These are phyloP conservation scores for Bacillus rossius DNA, from an alignment of 1,140 invertebrate species.

Conservation along the genomic window DNA sequence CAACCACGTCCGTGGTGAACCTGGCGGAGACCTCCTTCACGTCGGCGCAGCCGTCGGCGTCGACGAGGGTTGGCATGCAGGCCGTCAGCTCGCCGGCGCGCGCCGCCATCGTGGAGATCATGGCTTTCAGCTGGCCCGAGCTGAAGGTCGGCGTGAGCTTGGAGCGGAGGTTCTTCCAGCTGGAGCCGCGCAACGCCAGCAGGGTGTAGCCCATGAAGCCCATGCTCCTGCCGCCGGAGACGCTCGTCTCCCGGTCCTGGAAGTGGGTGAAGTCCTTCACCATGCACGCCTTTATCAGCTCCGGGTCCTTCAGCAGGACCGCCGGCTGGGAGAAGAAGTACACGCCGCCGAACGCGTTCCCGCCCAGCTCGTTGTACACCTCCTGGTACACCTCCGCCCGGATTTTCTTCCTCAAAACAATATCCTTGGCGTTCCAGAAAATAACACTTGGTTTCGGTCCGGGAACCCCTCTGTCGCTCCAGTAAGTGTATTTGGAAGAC, in stretches of 20 bases:
- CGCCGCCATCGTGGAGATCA: conserved; percentile 41
- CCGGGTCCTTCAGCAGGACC: conserved; percentile 28
- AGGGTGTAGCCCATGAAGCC: conserved; percentile 3
- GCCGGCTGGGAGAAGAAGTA: conserved; percentile 22
- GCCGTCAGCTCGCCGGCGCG: conserved; percentile 25
- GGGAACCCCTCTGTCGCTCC: conserved; percentile 40
- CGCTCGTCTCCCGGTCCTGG: conserved; percentile 9
- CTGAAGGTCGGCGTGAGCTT: conserved; percentile 46
- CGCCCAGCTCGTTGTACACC: not conserved
- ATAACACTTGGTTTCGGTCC: conserved; percentile 40
- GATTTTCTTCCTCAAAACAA: conserved; percentile 15
- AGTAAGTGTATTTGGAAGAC: conserved; percentile 43
- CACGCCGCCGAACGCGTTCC: conserved; percentile 1
- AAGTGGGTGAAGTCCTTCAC: conserved; percentile 27
- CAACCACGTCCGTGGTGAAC: conserved; percentile 53
- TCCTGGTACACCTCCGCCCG: not conserved
- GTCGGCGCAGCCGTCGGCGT: conserved; percentile 21
- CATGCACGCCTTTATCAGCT: conserved; percentile 29
- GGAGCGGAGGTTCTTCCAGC: conserved; percentile 39
- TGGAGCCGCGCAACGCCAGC: conserved; percentile 3
- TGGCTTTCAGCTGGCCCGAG: conserved; percentile 45
- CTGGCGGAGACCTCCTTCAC: conserved; percentile 22
- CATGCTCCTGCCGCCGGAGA: conserved; percentile 2
- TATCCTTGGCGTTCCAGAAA: conserved; percentile 39
- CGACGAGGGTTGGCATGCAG: conserved; percentile 13